Conservation (phyloP, 2,113 vertebrate species). For the Anhinga rufa region DNA sequence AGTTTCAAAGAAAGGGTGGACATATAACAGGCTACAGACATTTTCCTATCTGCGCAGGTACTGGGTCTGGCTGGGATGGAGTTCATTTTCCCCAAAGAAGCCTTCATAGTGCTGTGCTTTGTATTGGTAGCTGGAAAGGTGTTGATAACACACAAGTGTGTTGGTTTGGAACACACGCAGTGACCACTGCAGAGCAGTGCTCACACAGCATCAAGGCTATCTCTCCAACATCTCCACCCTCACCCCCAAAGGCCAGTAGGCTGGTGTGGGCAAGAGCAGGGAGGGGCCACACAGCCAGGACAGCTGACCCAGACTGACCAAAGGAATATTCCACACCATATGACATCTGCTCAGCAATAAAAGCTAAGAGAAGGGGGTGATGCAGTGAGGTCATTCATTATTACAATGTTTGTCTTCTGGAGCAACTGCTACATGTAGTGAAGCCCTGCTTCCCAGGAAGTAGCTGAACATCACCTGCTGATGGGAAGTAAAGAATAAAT, state of each 20-base stretch:
- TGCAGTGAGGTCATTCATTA: background rate
- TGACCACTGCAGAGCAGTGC: background rate
- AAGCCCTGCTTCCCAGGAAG: background rate
- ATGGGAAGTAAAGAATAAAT: background rate
- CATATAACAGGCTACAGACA: background rate
- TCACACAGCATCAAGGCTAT: background rate
- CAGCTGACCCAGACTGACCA: background rate
- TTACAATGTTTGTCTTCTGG: rapidly evolving
- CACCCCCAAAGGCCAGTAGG: background rate
- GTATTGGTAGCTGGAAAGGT: background rate
- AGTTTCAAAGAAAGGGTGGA: background rate
- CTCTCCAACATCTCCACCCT: background rate
- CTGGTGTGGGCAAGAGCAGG: background rate
- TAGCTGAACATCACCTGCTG: background rate
- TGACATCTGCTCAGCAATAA: background rate
- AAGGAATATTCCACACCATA: background rate
- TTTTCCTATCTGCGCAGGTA: background rate
- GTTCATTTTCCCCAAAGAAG: background rate
- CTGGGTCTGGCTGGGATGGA: background rate
- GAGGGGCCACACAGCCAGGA: background rate
- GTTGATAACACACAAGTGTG: background rate
- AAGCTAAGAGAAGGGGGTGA: background rate
- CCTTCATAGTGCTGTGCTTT: background rate
- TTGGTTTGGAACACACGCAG: no score
- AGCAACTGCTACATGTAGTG: rapidly evolving